Evolutionary conservation across 1,140 invertebrate genomes (phyloP).

Genomic region (Laupala kohalensis): DNA sequence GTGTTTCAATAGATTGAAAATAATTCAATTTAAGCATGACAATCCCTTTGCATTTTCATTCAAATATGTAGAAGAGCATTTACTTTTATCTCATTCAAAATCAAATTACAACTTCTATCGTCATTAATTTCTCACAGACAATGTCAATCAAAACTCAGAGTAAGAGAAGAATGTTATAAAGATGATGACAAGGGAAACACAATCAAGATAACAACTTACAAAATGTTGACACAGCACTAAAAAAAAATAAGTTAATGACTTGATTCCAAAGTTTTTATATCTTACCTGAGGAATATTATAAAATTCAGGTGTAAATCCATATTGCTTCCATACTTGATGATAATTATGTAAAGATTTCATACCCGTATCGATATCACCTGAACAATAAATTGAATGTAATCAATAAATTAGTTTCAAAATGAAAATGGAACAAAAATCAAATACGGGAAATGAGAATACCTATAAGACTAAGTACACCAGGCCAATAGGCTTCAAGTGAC

Average conservation of each 20-base stretch:
- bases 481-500: conserved; percentile 97
- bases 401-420: conserved; percentile 13
- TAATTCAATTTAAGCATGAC: too few relatives aligned
- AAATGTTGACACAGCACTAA: background rate
- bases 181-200: background rate
- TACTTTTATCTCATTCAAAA: too few relatives aligned
- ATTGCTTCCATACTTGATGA: conserved; percentile 89
- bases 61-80: too few relatives aligned
- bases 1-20: too few relatives aligned
- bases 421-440: background rate
- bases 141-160: background rate
- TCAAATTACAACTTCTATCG: too few relatives aligned
- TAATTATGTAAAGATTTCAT: conserved; percentile 92
- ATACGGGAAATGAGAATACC: conserved; percentile 34
- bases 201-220: background rate
- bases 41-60: too few relatives aligned
- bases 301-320: conserved; percentile 94
- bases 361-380: conserved; percentile 79
- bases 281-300: conserved; percentile 75
- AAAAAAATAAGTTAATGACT: too few relatives aligned
- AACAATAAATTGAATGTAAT: conserved; percentile 24
- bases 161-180: background rate
- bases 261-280: too few relatives aligned
- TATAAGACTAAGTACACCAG: conserved; percentile 81
- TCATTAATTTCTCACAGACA: too few relatives aligned